Base-by-base conservation (phyloP, 2,113 vertebrate genomes). In the Paraplagusia blochii region DNA sequence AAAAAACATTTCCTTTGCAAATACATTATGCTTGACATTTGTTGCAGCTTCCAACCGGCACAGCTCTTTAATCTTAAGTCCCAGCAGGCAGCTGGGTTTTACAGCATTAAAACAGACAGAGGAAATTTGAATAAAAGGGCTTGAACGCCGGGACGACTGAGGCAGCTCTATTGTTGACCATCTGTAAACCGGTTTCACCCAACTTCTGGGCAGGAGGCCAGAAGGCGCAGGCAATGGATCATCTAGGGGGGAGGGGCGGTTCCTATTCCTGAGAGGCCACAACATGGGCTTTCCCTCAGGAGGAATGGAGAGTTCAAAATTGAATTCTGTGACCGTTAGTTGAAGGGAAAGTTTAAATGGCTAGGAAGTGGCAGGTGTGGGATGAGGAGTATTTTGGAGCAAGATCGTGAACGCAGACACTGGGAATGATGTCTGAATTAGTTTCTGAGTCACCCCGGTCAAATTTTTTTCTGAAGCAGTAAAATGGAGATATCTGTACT, bases 111-210 rank as follows among this genome's bases (percentile, higher is more conserved):
- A 91, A 84, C 90, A 91, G 87, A 91, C 94, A 88, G 92, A 84
- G 77, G 81, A 86, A 92, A 91, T 90, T 83, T 89, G 83, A 85
- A 10, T 79, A 77, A 85, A 79, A 83, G 83, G 73, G 70, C 74
- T 44, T 79, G 86, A 74, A 82, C 82, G 44, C 74, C 77, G 73
- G 75, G 80, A 72, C 87, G 82, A 86, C 89, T 89, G 8, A 19
- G n/a, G 13, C 39, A 33, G 14, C 88, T 88, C 91, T 90, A 91
- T 92, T 94, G 92, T 92, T 92, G 86, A 87, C 93, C 93, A 94
- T 94, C 93, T 94, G 92, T 87, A 92, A 82, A 79, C 79, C 85
- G 36, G 36, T 58, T 11, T 56, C 53, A 66, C 68, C 62, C 57
- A 72, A 51, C 53, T 36, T 49, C 15, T 72, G 44, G 56, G 60